Conservation (phyloP, 2,797 vertebrate genomes). For the Pteronotus mesoamericanus region DNA sequence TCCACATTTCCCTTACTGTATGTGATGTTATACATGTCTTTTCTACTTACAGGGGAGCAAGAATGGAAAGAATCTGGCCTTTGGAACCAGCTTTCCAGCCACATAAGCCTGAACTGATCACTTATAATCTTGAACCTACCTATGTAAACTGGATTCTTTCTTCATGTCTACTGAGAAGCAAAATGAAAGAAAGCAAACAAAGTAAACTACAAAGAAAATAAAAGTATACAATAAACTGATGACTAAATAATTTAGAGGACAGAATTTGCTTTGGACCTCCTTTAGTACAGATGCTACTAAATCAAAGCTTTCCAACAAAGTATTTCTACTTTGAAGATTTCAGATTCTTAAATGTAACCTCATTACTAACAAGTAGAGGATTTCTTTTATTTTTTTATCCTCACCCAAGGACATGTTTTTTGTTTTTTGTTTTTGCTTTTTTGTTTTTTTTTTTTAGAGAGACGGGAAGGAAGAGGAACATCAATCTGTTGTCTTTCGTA, state of each 20-base stretch:
- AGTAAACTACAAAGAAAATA: background rate
- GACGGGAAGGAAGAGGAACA: too few relatives aligned
- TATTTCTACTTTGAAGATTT: background rate
- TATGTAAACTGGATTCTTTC: background rate
- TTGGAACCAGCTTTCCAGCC: background rate
- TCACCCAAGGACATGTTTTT: background rate
- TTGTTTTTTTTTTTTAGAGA: background rate
- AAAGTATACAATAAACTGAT: background rate
- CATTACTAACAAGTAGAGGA: background rate
- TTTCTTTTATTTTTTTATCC: background rate
- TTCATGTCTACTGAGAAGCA: background rate
- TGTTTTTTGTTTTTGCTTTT: background rate
- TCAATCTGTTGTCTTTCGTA: background rate
- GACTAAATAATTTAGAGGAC: background rate
- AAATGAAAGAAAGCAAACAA: background rate
- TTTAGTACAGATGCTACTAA: background rate
- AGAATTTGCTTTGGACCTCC: slow-evolving; percentile 11
- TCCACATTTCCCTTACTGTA: background rate
- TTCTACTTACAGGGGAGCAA: background rate
- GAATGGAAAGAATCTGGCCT: background rate
- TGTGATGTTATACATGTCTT: background rate
- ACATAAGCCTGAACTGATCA: background rate
- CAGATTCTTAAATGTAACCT: background rate
- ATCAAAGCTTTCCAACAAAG: background rate
- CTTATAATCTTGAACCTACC: background rate